Evolutionary conservation across 2,113 vertebrate genomes (phyloP), one percentile per base, ranked within the genome.

Genomic region (Tragelaphus buxtoni): DNA sequence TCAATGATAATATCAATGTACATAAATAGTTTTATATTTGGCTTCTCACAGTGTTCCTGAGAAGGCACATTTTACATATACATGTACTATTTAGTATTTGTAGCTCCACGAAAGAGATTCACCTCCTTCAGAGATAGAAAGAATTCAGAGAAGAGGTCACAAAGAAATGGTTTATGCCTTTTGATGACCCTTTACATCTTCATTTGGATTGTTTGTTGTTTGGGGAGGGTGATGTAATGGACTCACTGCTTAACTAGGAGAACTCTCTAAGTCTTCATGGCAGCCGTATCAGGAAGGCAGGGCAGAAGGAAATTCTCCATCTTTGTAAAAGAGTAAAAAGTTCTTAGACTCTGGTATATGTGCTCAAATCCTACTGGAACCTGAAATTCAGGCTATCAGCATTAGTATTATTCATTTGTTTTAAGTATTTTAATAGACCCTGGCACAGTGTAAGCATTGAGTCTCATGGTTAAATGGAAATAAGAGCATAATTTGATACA

Each of bases 121-220:
- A 77, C 58, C 14, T 95, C 86, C 87, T 93, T 65, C 42, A 93
- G 63, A 92, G 30, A 56, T 32, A 90, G 65, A 69, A 90, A 58
- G 24, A 93, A 60, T 97, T 97, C 96, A 92, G 74, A 87, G 49
- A 79, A 58, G 87, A 97, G 74, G 95, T 93, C 92, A 82, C 18
- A 11, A 13, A 87, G 81, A 96, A 97, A 47, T 92, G 60, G 45
- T 88, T 90, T 94, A 84, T 77, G 81, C 55, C 90, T 97, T 88
- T 90, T 90, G 61, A 94, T 90, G n/a, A 45, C 82, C 77, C 76
- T 95, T 96, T 79, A 42, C 56, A 63, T 92, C 84, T 88, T 92
- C 45, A 88, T 85, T 92, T 56, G 93, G 60, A 77, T 84, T 42
- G 47, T 76, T 94, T 92, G 84, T 92, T 85, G 72, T 95, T 90